Evolutionary conservation across 2,888 invertebrate species (phyloP), one percentile per base, ranked within the genome.

Genomic region (Ormyrus rosae): DNA sequence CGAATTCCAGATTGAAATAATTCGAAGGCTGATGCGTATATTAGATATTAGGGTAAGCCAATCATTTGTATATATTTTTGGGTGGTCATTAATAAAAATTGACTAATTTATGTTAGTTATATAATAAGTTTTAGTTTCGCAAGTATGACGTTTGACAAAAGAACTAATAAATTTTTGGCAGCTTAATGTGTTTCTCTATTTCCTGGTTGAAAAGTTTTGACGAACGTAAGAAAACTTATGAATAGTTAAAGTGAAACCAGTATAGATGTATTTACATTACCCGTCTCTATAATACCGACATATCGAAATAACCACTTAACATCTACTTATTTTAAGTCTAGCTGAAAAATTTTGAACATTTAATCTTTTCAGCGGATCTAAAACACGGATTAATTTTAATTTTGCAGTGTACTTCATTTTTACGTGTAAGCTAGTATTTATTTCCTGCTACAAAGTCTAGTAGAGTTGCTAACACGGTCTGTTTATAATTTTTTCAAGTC

Each of bases 161-260:
- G 65, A 78, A 71, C 13, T 11, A 60, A 75, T 75, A 67, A 50
- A 68, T 71, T 78, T 67, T 78, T 72, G 72, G 72, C 67, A 72
- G n/a, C 71, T 64, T 19, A 19, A 10, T 56, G 48, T 13, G 19
- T 68, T 55, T 68, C 45, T 53, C 19, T 63, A 58, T 61, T 77
- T 77, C 77, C 77, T 69, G 53, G 70, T 77, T 64, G 75, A 77
- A 77, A 63, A 77, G 56, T 70, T 70, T 70, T 70, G 70, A 58
- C 77, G 64, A 70, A 70, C 55, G 58, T 70, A 70, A 58, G 50
- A 55, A 76, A 60, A 48, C 60, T 69, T 69, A 46, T 51, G 34
- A 60, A 67, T 68, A 58, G 60, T 45, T 65, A 45, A 50, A 19
- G 53, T 8, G 4, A 53, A 48, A 56, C 48, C 56, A 53, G 55